Evolutionary conservation across 2,113 vertebrate genomes (phyloP), one percentile per base, ranked within the genome.

Genomic region (Aramus guarauna): DNA sequence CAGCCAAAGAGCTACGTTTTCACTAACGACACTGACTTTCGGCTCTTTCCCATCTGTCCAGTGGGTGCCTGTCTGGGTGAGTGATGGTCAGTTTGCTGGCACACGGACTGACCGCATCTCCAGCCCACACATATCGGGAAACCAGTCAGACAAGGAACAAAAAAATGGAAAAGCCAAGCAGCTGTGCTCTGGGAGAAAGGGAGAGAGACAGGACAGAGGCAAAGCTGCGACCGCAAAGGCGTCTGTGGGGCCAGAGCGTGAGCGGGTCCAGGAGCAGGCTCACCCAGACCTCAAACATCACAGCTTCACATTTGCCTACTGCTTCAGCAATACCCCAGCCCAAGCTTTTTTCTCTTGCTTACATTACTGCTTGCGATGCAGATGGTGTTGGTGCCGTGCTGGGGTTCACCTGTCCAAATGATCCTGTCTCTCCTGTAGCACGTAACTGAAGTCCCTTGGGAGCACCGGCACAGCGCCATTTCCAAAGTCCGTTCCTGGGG

Each of bases 101-200:
- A 13, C 43, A 16, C 1, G 0, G 39, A 5, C 18, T 4, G 18
- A 32, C 36, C 7, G 1, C 11, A 2, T 23, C 60, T 27, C 12
- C 82, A 36, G 60, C 82, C 39, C 45, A 1, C 12, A 0, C 9
- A 0, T 6, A 0, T 1, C 34, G 23, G 83, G 63, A 50, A 43
- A 30, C 3, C 34, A 9, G n/a, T 20, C 67, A 75, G 66, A 6
- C 5, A 12, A 52, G 59, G 63, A 20, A 52, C 18, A 27, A 17
- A 29, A 41, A 3, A 0, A 9, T 0, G 2, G 11, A n/a, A 36
- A 39, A 4, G 2, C 27, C 47, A 4, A 66, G 50, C 39, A 55
- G 22, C 55, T 56, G 19, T 62, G 39, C 75, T 50, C 20, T 7
- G 43, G 56, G 58, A 32, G 71, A 12, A 19, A 0, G 23, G 13